Conservation (phyloP, 2,888 invertebrate species). For the Dorcus parallelipipedus region DNA sequence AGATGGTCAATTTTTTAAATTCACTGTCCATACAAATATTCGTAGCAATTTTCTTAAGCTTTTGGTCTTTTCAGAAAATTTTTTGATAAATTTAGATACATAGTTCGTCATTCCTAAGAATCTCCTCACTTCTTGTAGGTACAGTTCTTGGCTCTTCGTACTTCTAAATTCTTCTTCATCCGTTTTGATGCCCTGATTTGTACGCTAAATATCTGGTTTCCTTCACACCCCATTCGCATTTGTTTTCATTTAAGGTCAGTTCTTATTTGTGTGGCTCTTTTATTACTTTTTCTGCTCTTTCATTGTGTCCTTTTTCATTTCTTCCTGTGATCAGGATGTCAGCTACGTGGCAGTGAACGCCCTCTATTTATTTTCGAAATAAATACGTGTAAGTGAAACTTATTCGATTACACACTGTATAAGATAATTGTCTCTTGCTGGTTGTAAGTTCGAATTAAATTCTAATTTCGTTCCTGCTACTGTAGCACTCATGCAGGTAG, state of each 20-base stretch:
- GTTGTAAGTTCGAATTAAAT: no score
- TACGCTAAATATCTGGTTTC: neutral
- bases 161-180: neutral
- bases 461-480: no score
- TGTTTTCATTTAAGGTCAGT: no score
- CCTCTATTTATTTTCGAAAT: neutral
- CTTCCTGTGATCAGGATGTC: neutral
- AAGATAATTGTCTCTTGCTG: no score
- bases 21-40: neutral
- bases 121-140: neutral
- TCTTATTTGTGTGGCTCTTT: neutral
- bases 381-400: no score
- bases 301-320: neutral
- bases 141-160: neutral
- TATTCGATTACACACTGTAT: no score
- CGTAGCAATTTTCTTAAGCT: no score
- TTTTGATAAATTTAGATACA: no score
- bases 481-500: no score
- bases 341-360: neutral
- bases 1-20: no score
- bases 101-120: conserved; percentile 1
- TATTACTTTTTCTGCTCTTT: neutral
- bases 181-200: neutral
- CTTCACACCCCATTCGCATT: no score
- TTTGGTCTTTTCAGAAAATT: no score